Base-by-base conservation (phyloP, 2,113 vertebrate species). In the Diadophis punctatus region DNA sequence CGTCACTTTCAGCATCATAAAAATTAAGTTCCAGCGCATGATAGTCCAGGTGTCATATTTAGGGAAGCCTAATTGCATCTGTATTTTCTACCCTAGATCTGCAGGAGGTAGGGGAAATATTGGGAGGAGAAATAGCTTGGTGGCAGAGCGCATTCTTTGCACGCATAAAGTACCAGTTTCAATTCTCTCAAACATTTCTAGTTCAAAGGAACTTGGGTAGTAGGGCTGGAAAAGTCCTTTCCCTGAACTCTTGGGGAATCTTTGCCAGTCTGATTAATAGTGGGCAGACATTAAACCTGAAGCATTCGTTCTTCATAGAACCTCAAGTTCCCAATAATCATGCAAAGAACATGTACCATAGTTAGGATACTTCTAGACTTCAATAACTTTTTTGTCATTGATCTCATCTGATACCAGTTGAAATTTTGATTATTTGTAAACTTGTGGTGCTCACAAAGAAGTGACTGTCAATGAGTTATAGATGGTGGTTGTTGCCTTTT, bases 1-100 rank as follows among this genome's bases (percentile, higher is more conserved):
- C 80, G 92, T 90, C 88, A 90, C 10, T 1, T 34, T 39, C 92
- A 90, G 88, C 88, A 90, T 89, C 92, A 56, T 58, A 25, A 51
- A 56, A 90, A 51, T 55, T 23, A 90, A 60, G 22, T 85, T 46
- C 11, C 53, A 27, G 4, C 20, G 22, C 16, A 25, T 60, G 56
- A 27, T 49, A 86, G 30, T n/a, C 30, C 52, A 27, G 43, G 80
- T 85, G 68, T 22, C 22, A 53, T 49, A 39, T 49, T 25, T 49
- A 27, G 14, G 51, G 46, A 30, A 34, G 88, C 53, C 74, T 48
- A 60, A 58, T 85, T 85, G 74, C 52, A 86, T 25, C 23, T 85
- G 52, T 52, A 30, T 56, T 49, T 90, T 56, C n/a, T 34, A 8
- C 80, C 18, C 6, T 9, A 52, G 22, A 25, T 55, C 49, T 80